These are phyloP conservation scores for Iphiclides podalirius DNA, from an alignment of 2,888 invertebrate genomes.

Conservation along the genomic window DNA sequence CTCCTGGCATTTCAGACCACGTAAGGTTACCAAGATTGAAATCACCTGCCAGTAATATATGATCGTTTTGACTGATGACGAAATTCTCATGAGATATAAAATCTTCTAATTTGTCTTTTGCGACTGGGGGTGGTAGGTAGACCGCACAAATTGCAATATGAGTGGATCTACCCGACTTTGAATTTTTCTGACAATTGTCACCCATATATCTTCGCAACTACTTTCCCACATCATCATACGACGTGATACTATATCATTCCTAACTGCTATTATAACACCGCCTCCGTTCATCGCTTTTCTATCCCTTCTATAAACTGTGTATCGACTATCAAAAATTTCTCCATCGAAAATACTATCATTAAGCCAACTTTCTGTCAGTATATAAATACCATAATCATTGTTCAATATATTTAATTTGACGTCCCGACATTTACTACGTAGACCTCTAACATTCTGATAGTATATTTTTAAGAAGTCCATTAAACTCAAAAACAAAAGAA, in stretches of 20 bases:
- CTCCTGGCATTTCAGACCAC: neutral
- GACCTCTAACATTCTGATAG: neutral
- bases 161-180: too few relatives aligned
- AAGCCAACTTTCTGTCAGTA: conserved; percentile 4
- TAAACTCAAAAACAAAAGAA: neutral
- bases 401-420: neutral
- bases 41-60: neutral
- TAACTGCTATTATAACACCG: conserved; percentile 1
- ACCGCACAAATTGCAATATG: neutral
- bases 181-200: neutral
- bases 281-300: neutral
- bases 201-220: conserved; percentile 6
- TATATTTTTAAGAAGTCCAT: neutral
- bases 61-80: neutral
- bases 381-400: neutral
- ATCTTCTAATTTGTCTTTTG: conserved; percentile 1
- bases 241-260: neutral
- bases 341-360: conserved; percentile 1
- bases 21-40: neutral
- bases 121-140: neutral
- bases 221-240: conserved; percentile 4
- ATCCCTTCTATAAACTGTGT: too few relatives aligned
- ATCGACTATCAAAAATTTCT: neutral
- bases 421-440: conserved; percentile 1
- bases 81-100: neutral